Percentiles rank a stretch among this genome's conserved stretches.
phyloP scores from a whole-genome alignment of 2,888 invertebrate genomes.

The Noctua janthe region DNA sequence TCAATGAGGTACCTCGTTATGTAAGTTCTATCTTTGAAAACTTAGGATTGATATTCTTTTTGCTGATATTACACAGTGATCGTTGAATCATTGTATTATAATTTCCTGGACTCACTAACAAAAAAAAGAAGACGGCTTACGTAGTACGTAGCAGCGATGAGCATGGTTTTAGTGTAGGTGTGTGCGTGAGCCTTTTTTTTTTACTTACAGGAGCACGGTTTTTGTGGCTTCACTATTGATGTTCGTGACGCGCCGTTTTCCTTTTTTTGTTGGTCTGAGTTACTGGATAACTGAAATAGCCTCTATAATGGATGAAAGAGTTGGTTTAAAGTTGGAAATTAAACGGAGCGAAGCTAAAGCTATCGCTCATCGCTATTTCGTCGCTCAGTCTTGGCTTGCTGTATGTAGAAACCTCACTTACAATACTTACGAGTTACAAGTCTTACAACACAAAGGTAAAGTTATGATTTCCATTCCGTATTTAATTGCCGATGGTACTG shows the following conservation, averaged over 20 bases:
- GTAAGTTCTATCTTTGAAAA: neutral
- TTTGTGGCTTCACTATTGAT: too few species aligned
- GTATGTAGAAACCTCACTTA: conserved; percentile 29
- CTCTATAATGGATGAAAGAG: neutral
- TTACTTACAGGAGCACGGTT: too few species aligned
- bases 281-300: neutral
- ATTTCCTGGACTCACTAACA: neutral
- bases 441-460: conserved; percentile 45
- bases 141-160: too few species aligned
- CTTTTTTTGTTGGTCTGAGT: too few species aligned
- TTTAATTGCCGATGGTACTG: conserved; percentile 55
- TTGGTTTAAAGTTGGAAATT: neutral
- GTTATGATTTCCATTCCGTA: conserved; percentile 46
- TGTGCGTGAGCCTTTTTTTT: too few species aligned
- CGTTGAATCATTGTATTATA: neutral
- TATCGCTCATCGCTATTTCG: conserved; percentile 2
- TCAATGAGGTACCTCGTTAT: too few species aligned
- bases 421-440: conserved; percentile 20
- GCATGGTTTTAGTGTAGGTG: too few species aligned
- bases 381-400: neutral
- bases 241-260: too few species aligned
- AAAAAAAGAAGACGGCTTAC: too few species aligned
- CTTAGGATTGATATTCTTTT: neutral
- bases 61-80: neutral
- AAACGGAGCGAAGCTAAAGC: conserved; percentile 1